Evolutionary conservation across 2,888 invertebrate species (phyloP).

Genomic region (Xestobium rufovillosum): DNA sequence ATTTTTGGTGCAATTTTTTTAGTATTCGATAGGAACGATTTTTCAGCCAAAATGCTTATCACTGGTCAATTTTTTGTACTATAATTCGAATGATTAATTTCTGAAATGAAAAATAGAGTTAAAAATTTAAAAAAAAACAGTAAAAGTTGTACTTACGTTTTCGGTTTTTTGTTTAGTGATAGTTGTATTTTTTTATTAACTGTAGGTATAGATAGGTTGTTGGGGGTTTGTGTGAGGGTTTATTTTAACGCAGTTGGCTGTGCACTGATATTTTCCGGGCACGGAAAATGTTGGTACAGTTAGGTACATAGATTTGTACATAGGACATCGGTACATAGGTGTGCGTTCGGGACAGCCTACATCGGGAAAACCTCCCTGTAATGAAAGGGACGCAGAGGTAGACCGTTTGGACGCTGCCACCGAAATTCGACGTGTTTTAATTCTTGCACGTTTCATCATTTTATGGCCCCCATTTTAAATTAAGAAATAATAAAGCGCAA

Average conservation of each 20-base stretch:
- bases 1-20: slow-evolving; percentile 30
- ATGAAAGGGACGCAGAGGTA: too few relatives aligned
- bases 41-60: slow-evolving; percentile 33
- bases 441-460: too few relatives aligned
- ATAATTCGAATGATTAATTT: slow-evolving; percentile 35
- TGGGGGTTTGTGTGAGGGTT: slow-evolving; percentile 40
- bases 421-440: too few relatives aligned
- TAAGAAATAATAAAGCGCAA: too few relatives aligned
- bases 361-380: too few relatives aligned
- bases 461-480: too few relatives aligned
- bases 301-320: slow-evolving; percentile 27
- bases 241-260: slow-evolving; percentile 45
- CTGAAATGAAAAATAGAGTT: slow-evolving; percentile 25
- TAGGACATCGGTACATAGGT: slow-evolving; percentile 14
- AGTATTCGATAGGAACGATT: too few relatives aligned
- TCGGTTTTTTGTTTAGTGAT: slow-evolving; percentile 25
- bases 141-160: slow-evolving; percentile 29
- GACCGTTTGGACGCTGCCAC: neutral
- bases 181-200: slow-evolving; percentile 35
- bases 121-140: slow-evolving; percentile 13
- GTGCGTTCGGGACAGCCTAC: too few relatives aligned
- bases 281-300: slow-evolving; percentile 29
- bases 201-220: slow-evolving; percentile 44
- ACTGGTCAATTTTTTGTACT: slow-evolving; percentile 38
- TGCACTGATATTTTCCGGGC: slow-evolving; percentile 42